Evolutionary conservation across 1,140 invertebrate species (phyloP), one percentile per base, ranked within the genome.

Genomic region (Centruroides vittatus): DNA sequence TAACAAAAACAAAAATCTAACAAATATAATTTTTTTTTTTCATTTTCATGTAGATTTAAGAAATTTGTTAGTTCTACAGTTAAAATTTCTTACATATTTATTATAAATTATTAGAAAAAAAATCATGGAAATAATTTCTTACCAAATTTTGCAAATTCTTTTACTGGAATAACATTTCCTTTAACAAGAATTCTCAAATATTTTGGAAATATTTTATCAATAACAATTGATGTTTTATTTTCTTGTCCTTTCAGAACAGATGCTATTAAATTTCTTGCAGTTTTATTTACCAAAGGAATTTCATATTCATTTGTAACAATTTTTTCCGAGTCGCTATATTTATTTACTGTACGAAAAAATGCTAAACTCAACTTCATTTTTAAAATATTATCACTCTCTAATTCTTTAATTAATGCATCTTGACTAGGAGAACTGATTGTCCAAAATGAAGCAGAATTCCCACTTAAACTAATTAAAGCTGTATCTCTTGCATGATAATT

Each of bases 361-460:
- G 58, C 61, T 66, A 66, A 81, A 47, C 82, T 79, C 79, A 87
- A 89, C 13, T 84, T 82, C 52, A 91, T 80, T 62, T 84, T 82
- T 8, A 41, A 41, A 41, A 41, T 3, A 23, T 23, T 23, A 23
- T 23, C 23, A 23, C 23, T 51, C 49, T 51, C 2, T 34, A 51
- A 34, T 12, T n/a, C 34, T 51, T 51, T 34, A 51, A 51, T 51
- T 34, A 51, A 34, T 51, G 12, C 34, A 12, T 51, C 34, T 51
- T 51, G 12, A 34, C 34, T 12, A 2, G 93, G 93, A 10, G 92
- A 91, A 55, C 91, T 93, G 66, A 98, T 96, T 57, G 81, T 82
- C 94, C 94, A 98, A 10, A 86, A 75, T 63, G 84, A 84, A 11
- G 86, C 85, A 0, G 93, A 96, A 70, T 90, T 87, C 5, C 83